Conservation (phyloP, 2,113 vertebrate genomes). For the Carassius carassius region DNA sequence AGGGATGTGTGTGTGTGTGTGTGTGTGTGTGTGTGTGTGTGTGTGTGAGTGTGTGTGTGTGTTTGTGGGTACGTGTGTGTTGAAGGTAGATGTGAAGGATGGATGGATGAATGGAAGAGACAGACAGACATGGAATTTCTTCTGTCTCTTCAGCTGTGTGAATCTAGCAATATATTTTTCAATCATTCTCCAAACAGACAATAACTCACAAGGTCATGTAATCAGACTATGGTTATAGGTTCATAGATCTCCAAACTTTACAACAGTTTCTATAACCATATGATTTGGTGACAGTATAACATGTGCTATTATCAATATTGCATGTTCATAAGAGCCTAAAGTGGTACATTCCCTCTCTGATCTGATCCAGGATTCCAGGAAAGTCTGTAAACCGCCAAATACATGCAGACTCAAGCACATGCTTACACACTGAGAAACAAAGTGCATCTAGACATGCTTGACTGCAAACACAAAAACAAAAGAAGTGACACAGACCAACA, state of each 20-base stretch:
- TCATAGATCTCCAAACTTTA: background rate
- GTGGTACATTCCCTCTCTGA: background rate
- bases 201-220: background rate
- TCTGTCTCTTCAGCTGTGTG: too few species aligned
- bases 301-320: background rate
- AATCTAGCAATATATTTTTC: background rate
- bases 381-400: constrained; percentile 60
- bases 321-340: constrained; percentile 8
- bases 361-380: constrained; percentile 52
- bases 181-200: background rate
- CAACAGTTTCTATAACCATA: background rate
- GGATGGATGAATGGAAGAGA: background rate
- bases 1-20: constrained; percentile 42
- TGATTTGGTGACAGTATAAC: background rate
- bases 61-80: too few species aligned
- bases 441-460: constrained; percentile 2
- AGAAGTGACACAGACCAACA: background rate
- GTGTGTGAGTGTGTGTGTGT: background rate
- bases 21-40: background rate
- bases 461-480: background rate
- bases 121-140: too few species aligned
- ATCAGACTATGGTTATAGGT: background rate
- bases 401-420: constrained; percentile 54
- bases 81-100: constrained; percentile 16
- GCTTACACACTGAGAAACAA: constrained; percentile 8